Base-by-base conservation (phyloP, 2,797 vertebrate genomes). In the Prionace glauca region DNA sequence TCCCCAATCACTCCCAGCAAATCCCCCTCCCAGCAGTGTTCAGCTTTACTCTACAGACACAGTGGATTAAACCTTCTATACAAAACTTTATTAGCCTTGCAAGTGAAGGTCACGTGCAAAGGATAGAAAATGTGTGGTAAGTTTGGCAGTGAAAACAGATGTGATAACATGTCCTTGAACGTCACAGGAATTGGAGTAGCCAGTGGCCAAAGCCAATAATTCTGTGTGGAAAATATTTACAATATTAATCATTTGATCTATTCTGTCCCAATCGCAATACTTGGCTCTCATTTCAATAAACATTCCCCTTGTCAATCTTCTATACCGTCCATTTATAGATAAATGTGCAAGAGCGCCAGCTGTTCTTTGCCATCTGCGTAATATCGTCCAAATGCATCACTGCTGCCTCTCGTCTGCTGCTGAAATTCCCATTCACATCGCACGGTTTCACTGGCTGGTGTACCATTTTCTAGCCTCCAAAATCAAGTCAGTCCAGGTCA, bases 161-260 rank as follows among this genome's bases (percentile, higher is more conserved):
- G 62, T 24, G 22, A 92, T 69, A 2, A 92, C 22, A 7, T 92
- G 90, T 22, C 90, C 90, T 69, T 92, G 90, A 69, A 92, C n/a
- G 12, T 36, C n/a, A 69, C 11, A 65, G 22, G n/a, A 65, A 92
- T 20, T 24, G 12, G n/a, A 41, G 67, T 20, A 69, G 90, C 90
- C n/a, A 67, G 41, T 67, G 90, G 20, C 16, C 90, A 92, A 92
- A 92, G 65, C 67, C 90, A 92, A 92, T 92, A 92, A 22, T 67
- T 92, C 41, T 92, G 32, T 8, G 9, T 41, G 62, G 65, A 92
- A 92, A 92, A 92, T 92, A 24, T 92, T 92, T 69, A 92, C 90
- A 65, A 41, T 41, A 36, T 92, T 92, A 69, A 69, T 24, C 65
- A 24, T 92, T 92, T 92, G 90, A 22, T n/a, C 87, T 12, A 18